Conservation (phyloP, 2,797 vertebrate genomes). For the Tragelaphus oryx region DNA sequence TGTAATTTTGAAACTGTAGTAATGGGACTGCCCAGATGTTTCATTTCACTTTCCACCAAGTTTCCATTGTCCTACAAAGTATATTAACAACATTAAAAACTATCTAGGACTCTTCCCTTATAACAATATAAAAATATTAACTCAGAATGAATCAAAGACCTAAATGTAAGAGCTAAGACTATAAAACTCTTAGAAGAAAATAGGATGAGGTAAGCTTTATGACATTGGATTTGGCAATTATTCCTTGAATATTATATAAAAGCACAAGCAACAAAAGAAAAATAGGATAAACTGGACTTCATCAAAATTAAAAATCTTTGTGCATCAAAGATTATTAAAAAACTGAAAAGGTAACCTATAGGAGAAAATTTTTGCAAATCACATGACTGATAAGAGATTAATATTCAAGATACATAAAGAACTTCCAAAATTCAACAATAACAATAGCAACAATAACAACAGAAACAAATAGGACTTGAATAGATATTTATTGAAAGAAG, state of each 20-base stretch:
- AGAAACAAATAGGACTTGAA: background rate
- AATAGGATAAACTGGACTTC: background rate
- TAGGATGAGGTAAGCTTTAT: background rate
- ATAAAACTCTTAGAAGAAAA: constrained; percentile 25
- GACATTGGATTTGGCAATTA: background rate
- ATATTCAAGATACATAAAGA: background rate
- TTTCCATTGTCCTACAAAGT: constrained; percentile 51
- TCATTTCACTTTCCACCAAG: constrained; percentile 63
- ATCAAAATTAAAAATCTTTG: constrained; percentile 7
- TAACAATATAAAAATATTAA: background rate
- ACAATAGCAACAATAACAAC: background rate
- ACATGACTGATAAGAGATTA: background rate
- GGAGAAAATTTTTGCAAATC: background rate
- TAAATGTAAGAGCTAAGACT: constrained; percentile 36
- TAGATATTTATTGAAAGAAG: background rate
- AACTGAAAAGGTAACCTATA: background rate
- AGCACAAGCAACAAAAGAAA: background rate
- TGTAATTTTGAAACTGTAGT: background rate
- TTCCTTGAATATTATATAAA: background rate
- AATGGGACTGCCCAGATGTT: constrained; percentile 73
- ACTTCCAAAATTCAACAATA: background rate
- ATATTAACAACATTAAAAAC: constrained; percentile 39
- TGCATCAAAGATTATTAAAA: background rate
- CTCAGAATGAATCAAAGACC: constrained; percentile 2
- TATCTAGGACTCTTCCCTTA: background rate